phyloP scores from a whole-genome alignment of 2,797 vertebrate genomes.

The Lacerta viridis region DNA sequence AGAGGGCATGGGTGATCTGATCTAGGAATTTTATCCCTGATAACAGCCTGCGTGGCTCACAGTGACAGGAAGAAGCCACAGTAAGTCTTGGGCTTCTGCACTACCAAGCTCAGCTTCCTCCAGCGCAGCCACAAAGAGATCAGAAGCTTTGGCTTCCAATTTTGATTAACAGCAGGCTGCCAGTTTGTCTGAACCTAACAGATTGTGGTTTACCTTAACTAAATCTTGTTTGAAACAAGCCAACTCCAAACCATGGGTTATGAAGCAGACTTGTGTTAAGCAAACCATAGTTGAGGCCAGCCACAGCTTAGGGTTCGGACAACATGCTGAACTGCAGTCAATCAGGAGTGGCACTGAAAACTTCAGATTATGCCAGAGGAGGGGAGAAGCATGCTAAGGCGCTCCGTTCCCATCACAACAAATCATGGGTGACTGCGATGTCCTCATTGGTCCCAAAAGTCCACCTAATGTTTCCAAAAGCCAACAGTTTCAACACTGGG shows the following conservation, averaged over 20 bases:
- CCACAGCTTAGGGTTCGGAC: too few relatives aligned
- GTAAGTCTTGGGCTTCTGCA: not conserved
- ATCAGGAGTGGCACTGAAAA: not conserved
- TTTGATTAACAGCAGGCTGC: not conserved
- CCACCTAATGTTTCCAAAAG: not conserved
- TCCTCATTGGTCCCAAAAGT: not conserved
- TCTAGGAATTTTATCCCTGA: not conserved
- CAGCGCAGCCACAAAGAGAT: not conserved
- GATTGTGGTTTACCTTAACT: not conserved
- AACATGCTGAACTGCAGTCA: not conserved
- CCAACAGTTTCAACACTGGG: not conserved
- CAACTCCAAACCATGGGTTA: not conserved
- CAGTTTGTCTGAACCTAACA: too few relatives aligned
- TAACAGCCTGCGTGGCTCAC: not conserved
- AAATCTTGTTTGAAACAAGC: not conserved
- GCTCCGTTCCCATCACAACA: not conserved
- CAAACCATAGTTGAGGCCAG: not conserved
- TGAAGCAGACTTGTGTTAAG: not conserved
- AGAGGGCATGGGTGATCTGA: not conserved
- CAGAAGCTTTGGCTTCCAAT: not conserved
- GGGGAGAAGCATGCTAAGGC: not conserved
- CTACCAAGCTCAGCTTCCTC: not conserved
- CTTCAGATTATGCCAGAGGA: not conserved
- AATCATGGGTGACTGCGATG: not conserved
- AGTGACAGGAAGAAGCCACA: not conserved